Base-by-base conservation (phyloP, 2,113 vertebrate species). In the Triplophysa tibetana region DNA sequence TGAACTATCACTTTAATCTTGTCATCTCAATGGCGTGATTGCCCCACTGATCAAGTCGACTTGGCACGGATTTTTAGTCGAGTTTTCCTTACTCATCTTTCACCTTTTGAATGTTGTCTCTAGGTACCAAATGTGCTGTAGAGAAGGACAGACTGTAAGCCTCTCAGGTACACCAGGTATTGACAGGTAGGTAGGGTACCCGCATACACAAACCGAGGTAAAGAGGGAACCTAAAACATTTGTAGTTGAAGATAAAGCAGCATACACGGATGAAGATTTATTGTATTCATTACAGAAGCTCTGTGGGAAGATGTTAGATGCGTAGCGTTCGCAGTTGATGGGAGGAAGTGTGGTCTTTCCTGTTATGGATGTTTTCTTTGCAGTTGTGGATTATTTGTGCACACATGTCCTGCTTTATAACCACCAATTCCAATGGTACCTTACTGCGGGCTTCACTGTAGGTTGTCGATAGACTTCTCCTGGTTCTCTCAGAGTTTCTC, bases 41-140 rank as follows among this genome's bases (percentile, higher is more conserved):
- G 41, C 17, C 4, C 23, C 2, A 24, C 3, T 63, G 58, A 33
- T 2, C 12, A 45, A 54, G 41, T n/a, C 41, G 45, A 23, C 58
- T 62, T 52, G 58, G 21, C 11, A 50, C 48, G 21, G 29, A 62
- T 21, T 73, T 21, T 26, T 19, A 38, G 64, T 9, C 6, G 11
- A 75, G 70, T 38, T 75, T 67, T 58, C 45, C 62, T n/a, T 64
- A 23, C 63, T 80, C 63, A 85, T 79, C 38, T 80, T 79, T 74
- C 23, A 78, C 66, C 66, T 74, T 81, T 82, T 85, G 60, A 60
- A 80, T 85, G 83, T 80, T 85, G 81, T 85, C 64, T 82, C 68
- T 63, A 85, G 84, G 84, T 82, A 69, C 84, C 78, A 81, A 67
- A 50, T 80, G 69, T 80, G 84, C 81, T 69, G 69, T 85, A 81